These are phyloP conservation scores for Leucoraja erinaceus DNA, from an alignment of 2,113 vertebrate genomes.

Conservation along the genomic window DNA sequence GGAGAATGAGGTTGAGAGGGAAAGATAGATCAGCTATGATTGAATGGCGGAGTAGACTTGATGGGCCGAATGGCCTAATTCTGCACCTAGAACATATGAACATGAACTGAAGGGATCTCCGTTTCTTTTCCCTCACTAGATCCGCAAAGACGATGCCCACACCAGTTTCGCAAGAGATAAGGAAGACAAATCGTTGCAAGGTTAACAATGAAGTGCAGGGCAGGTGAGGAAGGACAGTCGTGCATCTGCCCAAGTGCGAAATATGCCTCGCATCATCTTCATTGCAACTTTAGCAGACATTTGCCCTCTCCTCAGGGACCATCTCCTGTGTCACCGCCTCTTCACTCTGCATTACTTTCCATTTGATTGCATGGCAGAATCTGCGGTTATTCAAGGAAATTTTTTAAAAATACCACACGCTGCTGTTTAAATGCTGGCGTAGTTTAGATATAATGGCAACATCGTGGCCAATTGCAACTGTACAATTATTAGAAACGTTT, in stretches of 20 bases:
- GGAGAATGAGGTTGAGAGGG: too few relatives aligned
- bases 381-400: background rate
- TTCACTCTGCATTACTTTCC: background rate
- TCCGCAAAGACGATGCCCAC: slow-evolving; percentile 5
- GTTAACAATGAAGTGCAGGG: background rate
- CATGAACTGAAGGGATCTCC: background rate
- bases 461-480: background rate
- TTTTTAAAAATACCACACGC: background rate
- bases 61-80: too few relatives aligned
- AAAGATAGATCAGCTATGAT: too few relatives aligned
- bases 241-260: background rate
- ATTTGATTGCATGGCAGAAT: background rate
- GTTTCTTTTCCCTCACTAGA: background rate
- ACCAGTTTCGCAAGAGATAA: slow-evolving; percentile 21
- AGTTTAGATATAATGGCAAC: background rate
- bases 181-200: background rate
- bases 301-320: background rate
- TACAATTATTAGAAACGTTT: background rate
- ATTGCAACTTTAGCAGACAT: too few relatives aligned
- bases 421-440: background rate
- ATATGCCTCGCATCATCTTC: background rate
- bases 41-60: too few relatives aligned
- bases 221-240: too few relatives aligned
- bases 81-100: too few relatives aligned
- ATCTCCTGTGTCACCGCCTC: background rate